A percentile compares a stretch with the other conserved stretches of the same genome.
Conservation (phyloP, 1,140 invertebrate species). For the Meteorus sp. region DNA sequence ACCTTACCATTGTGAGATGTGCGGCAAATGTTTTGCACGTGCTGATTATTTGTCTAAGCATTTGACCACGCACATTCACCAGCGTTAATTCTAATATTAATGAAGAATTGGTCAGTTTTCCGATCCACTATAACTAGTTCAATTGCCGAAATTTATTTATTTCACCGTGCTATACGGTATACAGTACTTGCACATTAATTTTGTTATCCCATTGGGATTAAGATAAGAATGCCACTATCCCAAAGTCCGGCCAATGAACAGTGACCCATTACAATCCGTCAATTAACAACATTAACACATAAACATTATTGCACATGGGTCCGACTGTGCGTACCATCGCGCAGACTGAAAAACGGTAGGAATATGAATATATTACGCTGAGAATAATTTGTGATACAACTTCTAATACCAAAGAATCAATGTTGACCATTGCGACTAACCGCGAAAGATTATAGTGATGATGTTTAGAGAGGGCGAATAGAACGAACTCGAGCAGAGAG, state of each 20-base stretch:
- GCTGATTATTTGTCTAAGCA: constrained; percentile 91
- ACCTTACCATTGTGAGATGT: constrained; percentile 87
- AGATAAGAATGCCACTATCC: not conserved
- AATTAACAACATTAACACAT: constrained; percentile 38
- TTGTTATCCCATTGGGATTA: no score
- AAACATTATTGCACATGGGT: no score
- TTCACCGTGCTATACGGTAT: no score
- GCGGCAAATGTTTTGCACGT: constrained; percentile 86
- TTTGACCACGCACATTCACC: constrained; percentile 83
- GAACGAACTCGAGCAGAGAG: no score
- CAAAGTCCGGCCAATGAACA: constrained; percentile 16
- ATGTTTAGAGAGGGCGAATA: no score
- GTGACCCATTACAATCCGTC: constrained; percentile 42
- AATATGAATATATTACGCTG: constrained; percentile 33
- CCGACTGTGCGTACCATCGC: no score
- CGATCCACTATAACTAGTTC: no score
- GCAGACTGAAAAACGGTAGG: not conserved
- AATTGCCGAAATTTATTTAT: no score
- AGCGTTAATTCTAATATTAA: constrained; percentile 49
- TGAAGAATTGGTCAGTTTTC: no score
- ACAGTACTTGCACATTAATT: no score
- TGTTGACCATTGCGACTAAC: not conserved
- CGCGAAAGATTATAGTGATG: not conserved
- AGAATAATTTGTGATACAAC: constrained; percentile 57
- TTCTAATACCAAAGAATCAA: constrained; percentile 46